Conservation (phyloP, 2,113 vertebrate genomes). For the Origma solitaria region DNA sequence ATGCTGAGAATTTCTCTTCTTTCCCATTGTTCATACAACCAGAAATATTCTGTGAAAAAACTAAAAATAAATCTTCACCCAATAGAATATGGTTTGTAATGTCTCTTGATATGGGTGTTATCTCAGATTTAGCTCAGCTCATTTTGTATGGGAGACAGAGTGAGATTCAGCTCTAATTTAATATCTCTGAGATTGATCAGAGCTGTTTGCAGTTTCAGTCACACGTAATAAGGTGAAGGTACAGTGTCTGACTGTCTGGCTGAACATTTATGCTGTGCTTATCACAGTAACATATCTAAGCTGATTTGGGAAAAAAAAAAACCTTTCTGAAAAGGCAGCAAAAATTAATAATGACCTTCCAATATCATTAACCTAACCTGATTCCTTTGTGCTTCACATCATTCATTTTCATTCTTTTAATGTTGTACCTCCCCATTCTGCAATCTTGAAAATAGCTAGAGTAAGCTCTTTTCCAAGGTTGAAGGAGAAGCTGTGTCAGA, state of each 20-base stretch:
- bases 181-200: conserved; percentile 55
- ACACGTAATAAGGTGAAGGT: conserved; percentile 22
- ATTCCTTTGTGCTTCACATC: conserved; percentile 2
- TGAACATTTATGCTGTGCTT: conserved; percentile 9
- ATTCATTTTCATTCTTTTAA: conserved; percentile 19
- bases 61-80: conserved; percentile 51
- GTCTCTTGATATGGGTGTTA: conserved; percentile 24
- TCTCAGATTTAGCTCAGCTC: conserved; percentile 11
- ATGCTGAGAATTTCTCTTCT: conserved; percentile 19
- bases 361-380: conserved; percentile 12
- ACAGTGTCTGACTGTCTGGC: conserved; percentile 13
- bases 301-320: not conserved
- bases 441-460: not conserved
- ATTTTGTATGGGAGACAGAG: conserved; percentile 2
- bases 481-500: not conserved
- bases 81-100: conserved; percentile 8
- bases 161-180: conserved; percentile 52
- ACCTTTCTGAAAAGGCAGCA: conserved; percentile 7
- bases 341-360: conserved; percentile 49
- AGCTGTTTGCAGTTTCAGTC: conserved; percentile 29
- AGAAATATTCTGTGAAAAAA: conserved; percentile 44
- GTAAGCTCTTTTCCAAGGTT: not conserved
- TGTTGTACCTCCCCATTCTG: not conserved
- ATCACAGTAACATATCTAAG: not conserved
- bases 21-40: conserved; percentile 30